These are phyloP conservation scores for Fistularia commersonii DNA, from an alignment of 2,797 vertebrate genomes.

Conservation along the genomic window DNA sequence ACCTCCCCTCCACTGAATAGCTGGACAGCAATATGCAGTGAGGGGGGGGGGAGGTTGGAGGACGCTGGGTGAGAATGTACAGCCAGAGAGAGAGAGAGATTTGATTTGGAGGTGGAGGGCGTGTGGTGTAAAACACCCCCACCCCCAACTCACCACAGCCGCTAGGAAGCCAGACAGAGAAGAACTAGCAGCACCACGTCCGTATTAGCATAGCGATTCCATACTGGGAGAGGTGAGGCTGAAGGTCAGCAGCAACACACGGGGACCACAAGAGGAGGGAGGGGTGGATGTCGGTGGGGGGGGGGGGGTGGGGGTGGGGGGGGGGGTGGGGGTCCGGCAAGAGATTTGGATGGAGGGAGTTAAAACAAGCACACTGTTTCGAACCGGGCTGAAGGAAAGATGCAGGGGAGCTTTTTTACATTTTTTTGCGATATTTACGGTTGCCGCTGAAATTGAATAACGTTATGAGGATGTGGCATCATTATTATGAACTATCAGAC, in stretches of 20 bases:
- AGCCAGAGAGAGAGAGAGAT: conserved; percentile 31
- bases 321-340: conserved; percentile 7
- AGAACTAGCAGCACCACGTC: conserved; percentile 39
- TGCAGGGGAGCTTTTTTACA: conserved; percentile 46
- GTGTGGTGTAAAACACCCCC: conserved; percentile 14
- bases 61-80: background rate
- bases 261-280: conserved; percentile 20
- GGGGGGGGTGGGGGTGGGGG: conserved; percentile 18
- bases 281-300: conserved; percentile 7
- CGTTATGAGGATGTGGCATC: conserved; percentile 7
- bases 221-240: conserved; percentile 38
- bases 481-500: too few species aligned
- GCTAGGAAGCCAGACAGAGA: conserved; percentile 45
- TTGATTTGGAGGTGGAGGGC: conserved; percentile 44
- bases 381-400: conserved; percentile 48
- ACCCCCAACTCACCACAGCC: conserved; percentile 27
- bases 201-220: conserved; percentile 59
- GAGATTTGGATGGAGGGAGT: conserved; percentile 29
- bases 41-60: background rate
- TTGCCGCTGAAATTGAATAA: conserved; percentile 14
- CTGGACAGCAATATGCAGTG: conserved; percentile 14
- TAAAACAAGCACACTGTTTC: conserved; percentile 37
- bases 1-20: conserved; percentile 24
- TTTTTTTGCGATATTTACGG: conserved; percentile 16
- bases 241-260: conserved; percentile 49